These are phyloP conservation scores for Schizaphis graminum DNA, from an alignment of 2,888 invertebrate species.

Conservation along the genomic window DNA sequence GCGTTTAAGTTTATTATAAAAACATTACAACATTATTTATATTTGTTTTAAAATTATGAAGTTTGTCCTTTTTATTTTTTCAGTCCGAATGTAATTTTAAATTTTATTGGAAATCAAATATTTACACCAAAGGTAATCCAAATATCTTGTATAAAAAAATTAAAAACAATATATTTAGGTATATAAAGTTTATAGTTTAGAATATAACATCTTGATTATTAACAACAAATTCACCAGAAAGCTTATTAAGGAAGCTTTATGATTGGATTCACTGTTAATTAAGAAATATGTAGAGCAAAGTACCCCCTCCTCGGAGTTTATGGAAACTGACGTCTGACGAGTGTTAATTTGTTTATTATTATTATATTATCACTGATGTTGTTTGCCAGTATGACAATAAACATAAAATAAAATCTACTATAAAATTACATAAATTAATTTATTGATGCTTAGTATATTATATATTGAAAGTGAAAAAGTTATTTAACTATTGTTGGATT, in stretches of 20 bases:
- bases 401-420: not conserved
- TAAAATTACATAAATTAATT: not conserved
- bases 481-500: not conserved
- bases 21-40: not conserved
- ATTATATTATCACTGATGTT: too few relatives aligned
- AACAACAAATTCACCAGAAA: not conserved
- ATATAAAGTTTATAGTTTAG: not conserved
- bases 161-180: not conserved
- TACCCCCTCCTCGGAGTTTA: not conserved
- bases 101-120: not conserved
- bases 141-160: not conserved
- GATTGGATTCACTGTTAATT: not conserved
- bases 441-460: too few relatives aligned
- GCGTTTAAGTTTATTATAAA: not conserved
- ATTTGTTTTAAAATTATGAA: slow-evolving; percentile 12
- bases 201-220: not conserved
- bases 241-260: not conserved
- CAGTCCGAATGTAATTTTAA: not conserved
- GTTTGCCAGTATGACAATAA: not conserved
- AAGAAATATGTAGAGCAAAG: not conserved
- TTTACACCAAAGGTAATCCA: not conserved
- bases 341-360: not conserved
- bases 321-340: not conserved
- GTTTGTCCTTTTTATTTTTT: not conserved
- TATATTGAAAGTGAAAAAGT: not conserved